These are phyloP conservation scores for Atrichornis clamosus DNA, from an alignment of 2,113 vertebrate species.

Conservation along the genomic window DNA sequence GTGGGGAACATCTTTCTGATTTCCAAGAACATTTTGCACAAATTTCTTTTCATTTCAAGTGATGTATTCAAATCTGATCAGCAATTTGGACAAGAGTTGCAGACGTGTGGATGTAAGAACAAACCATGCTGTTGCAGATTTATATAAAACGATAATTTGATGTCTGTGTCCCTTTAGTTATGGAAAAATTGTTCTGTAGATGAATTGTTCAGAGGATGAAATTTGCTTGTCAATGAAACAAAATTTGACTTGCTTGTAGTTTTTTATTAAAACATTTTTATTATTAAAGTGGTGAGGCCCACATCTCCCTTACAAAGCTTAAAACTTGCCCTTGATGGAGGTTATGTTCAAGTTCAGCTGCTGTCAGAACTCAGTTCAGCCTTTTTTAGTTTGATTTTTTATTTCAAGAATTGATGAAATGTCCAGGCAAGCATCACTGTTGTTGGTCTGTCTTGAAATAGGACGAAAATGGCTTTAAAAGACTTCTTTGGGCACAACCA, in stretches of 20 bases:
- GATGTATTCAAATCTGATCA: background rate
- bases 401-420: background rate
- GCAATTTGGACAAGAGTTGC: rapidly evolving
- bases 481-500: background rate
- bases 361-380: background rate
- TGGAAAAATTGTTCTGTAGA: background rate
- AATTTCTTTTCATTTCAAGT: background rate
- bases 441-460: background rate
- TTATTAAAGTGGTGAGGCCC: no score
- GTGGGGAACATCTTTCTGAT: background rate
- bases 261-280: background rate
- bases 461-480: background rate
- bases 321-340: background rate
- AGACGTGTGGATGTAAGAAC: background rate
- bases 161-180: background rate
- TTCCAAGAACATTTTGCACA: background rate
- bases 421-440: background rate
- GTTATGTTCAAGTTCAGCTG: background rate
- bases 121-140: background rate
- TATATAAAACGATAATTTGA: background rate
- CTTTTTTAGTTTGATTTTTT: background rate
- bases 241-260: background rate
- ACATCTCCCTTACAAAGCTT: background rate
- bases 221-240: background rate
- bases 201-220: background rate